Percentiles rank a stretch among this genome's conserved stretches.
Conservation (phyloP, 1,140 invertebrate species). For the Catajapyx aquilonaris region DNA sequence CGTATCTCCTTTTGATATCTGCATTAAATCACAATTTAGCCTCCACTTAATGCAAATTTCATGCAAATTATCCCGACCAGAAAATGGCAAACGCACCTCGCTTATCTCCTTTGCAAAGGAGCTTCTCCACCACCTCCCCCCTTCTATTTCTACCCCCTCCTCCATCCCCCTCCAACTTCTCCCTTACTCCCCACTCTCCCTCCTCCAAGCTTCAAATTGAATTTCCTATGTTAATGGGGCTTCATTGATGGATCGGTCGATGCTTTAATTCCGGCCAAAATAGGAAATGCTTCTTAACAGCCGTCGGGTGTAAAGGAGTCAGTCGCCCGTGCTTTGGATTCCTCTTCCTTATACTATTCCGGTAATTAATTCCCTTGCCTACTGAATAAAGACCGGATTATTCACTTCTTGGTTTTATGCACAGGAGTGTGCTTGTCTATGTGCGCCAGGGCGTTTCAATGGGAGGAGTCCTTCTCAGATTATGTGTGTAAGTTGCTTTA, state of each 20-base stretch:
- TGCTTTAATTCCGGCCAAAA: constrained; percentile 1
- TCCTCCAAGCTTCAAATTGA: not conserved
- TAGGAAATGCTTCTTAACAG: no score
- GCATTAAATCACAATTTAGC: constrained; percentile 3
- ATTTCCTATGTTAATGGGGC: constrained; percentile 1
- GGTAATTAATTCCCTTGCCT: no score
- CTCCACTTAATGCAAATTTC: constrained; percentile 2
- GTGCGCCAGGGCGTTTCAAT: no score
- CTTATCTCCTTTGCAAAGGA: not conserved
- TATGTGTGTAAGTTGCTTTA: no score
- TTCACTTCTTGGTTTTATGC: no score
- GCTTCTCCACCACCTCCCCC: not conserved
- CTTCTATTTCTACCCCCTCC: not conserved
- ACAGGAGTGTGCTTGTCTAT: no score
- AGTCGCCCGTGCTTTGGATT: no score
- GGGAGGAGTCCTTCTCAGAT: no score
- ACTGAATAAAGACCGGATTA: no score
- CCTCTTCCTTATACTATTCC: no score
- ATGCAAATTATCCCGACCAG: constrained; percentile 1
- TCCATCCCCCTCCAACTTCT: not conserved
- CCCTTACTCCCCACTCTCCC: not conserved
- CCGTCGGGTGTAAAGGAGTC: no score
- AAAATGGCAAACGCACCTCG: constrained; percentile 1
- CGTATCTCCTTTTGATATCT: constrained; percentile 3
- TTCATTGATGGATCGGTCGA: constrained; percentile 1